Evolutionary conservation across 2,113 vertebrate species (phyloP), one percentile per base, ranked within the genome.

Genomic region (Dipodomys ordii): DNA sequence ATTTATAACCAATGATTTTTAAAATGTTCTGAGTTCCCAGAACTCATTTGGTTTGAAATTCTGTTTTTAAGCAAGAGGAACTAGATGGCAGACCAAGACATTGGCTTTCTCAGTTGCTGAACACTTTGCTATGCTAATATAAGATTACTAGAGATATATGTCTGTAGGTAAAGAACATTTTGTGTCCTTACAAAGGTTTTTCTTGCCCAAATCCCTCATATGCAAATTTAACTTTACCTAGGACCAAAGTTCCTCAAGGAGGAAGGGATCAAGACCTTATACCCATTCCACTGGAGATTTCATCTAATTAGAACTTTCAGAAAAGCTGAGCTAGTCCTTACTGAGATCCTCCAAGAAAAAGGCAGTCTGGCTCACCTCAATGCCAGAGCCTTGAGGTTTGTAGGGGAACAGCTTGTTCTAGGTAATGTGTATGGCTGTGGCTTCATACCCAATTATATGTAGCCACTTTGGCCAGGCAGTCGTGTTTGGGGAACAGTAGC

Each of bases 381-480:
- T 32, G 71, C 74, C 69, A 90, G 74, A 49, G 30, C 39, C 30
- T 74, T 3, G 60, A 80, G 94, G 76, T 92, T 83, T 95, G 53
- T 57, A 44, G 32, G 73, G 92, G 60, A 64, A 92, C 81, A 39
- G 79, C 8, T 25, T 94, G 87, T 85, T 93, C 39, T 60, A 86
- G 78, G 80, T 53, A n/a, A 65, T 72, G 4, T 72, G 82, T 83
- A 85, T 69, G 92, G 78, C 92, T 90, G 86, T 83, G 91, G 89
- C 69, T 82, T 91, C 60, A 90, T 93, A 78, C 67, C 78, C 83
- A 88, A 25, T 92, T 92, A 83, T 20, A 62, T 53, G 65, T 7
- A 16, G 80, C 65, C 67, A 32, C 71, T 12, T 68, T 92, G 93
- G 91, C 91, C 92, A 30, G 83, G 74, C 76, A 53, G 49, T 64